A percentile compares a stretch with the other conserved stretches of the same genome.
phyloP scores from a whole-genome alignment of 2,888 invertebrate species.

The Pegoplata infirma region DNA sequence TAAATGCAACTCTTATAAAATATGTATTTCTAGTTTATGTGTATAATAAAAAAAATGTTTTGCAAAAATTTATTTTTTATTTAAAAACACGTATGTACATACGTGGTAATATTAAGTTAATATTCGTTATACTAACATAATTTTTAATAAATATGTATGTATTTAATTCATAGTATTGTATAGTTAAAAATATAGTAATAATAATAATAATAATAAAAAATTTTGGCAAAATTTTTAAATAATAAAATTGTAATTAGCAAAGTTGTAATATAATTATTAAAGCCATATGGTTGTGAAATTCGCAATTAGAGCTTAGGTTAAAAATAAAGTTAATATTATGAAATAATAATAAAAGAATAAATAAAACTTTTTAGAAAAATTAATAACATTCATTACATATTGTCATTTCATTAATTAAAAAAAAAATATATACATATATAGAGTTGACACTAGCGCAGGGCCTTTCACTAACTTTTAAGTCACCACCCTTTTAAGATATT shows the following conservation, averaged over 20 bases:
- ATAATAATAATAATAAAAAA: no score
- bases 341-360: conserved; percentile 10
- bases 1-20: no score
- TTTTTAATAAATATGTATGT: background rate
- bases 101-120: background rate
- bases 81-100: background rate
- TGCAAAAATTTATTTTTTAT: background rate
- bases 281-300: conserved; percentile 71
- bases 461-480: background rate
- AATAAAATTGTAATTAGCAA: conserved; percentile 53
- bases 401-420: no score
- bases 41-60: background rate
- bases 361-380: conserved; percentile 8
- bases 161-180: background rate
- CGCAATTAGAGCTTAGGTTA: conserved; percentile 71
- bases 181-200: no score
- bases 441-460: no score
- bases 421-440: no score
- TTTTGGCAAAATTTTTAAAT: conserved; percentile 29
- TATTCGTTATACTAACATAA: background rate
- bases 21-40: no score
- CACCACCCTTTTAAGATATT: no score
- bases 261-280: conserved; percentile 59
- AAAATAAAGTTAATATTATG: conserved; percentile 41
- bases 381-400: conserved; percentile 13